Percentiles rank a stretch among this genome's conserved stretches.
These are phyloP conservation scores for Loripinus fragilis DNA, from an alignment of 2,888 invertebrate genomes.

Conservation along the genomic window DNA sequence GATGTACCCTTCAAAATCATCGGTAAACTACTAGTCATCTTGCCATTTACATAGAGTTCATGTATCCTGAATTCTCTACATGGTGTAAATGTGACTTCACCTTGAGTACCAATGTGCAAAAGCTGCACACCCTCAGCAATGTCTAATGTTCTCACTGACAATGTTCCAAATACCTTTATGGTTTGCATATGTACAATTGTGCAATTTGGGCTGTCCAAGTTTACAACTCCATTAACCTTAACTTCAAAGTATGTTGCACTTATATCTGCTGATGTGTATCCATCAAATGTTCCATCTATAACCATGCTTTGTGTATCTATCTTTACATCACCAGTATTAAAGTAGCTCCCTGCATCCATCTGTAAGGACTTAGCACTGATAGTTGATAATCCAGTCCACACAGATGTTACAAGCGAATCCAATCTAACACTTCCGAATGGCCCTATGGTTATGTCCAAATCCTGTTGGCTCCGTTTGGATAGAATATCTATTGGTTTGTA, in stretches of 20 bases:
- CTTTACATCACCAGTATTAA: slow-evolving; percentile 52
- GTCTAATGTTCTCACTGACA: too few relatives aligned
- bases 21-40: slow-evolving; percentile 54
- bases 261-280: slow-evolving; percentile 42
- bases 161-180: too few relatives aligned
- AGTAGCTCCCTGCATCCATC: slow-evolving; percentile 42
- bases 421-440: slow-evolving; percentile 43
- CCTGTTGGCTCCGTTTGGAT: slow-evolving; percentile 21
- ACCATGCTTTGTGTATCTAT: slow-evolving; percentile 30
- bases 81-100: slow-evolving; percentile 61
- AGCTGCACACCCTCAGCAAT: too few relatives aligned
- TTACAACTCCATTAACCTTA: slow-evolving; percentile 30
- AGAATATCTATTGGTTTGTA: slow-evolving; percentile 48
- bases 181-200: too few relatives aligned
- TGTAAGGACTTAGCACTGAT: slow-evolving; percentile 43
- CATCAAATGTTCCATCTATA: slow-evolving; percentile 46
- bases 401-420: slow-evolving; percentile 43
- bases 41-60: slow-evolving; percentile 58
- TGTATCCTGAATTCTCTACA: slow-evolving; percentile 48
- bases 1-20: slow-evolving; percentile 52
- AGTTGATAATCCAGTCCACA: slow-evolving; percentile 43
- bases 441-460: slow-evolving; percentile 32
- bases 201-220: too few relatives aligned
- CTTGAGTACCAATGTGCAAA: slow-evolving; percentile 45
- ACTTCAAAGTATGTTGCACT: slow-evolving; percentile 41